Conservation (phyloP, 30 jellyfish, hydroid and myxozoan species). For the Aurelia aurita region DNA sequence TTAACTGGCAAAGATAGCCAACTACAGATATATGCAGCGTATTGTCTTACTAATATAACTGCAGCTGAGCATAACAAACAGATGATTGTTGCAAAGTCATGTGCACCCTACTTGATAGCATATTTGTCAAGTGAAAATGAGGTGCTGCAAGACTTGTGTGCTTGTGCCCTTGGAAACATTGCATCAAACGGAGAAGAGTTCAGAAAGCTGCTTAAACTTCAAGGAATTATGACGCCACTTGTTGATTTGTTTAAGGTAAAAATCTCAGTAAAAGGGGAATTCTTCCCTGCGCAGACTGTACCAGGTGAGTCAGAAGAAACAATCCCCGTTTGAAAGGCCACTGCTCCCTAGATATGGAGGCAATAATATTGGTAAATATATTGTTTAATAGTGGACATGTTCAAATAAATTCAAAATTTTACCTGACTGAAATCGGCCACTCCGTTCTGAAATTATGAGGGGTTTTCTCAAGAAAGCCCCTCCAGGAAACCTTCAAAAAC, state of each 20-base stretch:
- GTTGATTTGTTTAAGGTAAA: slow-evolving; percentile 74
- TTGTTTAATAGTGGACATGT: too few species aligned
- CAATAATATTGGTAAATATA: too few species aligned
- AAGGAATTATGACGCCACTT: slow-evolving; percentile 83
- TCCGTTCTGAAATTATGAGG: too few species aligned
- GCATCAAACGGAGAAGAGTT: slow-evolving; percentile 83
- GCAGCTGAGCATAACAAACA: slow-evolving; percentile 61
- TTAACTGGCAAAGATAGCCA: slow-evolving; percentile 83
- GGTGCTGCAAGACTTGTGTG: slow-evolving; percentile 77
- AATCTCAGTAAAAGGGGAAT: not conserved
- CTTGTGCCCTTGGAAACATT: slow-evolving; percentile 93
- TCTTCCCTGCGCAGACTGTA: too few species aligned
- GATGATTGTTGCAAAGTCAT: slow-evolving; percentile 66
- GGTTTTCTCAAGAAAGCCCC: too few species aligned
- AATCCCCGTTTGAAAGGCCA: too few species aligned
- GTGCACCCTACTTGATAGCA: slow-evolving; percentile 87
- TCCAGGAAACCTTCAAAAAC: too few species aligned
- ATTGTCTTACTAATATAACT: slow-evolving; percentile 85
- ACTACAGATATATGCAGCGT: slow-evolving; percentile 91
- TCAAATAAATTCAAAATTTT: too few species aligned
- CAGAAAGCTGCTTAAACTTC: slow-evolving; percentile 64
- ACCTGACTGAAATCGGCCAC: too few species aligned
- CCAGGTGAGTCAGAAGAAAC: too few species aligned
- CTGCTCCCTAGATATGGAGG: too few species aligned
- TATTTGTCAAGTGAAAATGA: slow-evolving; percentile 76